Conservation (phyloP, 2,113 vertebrate genomes). For the Dicaeum eximium region DNA sequence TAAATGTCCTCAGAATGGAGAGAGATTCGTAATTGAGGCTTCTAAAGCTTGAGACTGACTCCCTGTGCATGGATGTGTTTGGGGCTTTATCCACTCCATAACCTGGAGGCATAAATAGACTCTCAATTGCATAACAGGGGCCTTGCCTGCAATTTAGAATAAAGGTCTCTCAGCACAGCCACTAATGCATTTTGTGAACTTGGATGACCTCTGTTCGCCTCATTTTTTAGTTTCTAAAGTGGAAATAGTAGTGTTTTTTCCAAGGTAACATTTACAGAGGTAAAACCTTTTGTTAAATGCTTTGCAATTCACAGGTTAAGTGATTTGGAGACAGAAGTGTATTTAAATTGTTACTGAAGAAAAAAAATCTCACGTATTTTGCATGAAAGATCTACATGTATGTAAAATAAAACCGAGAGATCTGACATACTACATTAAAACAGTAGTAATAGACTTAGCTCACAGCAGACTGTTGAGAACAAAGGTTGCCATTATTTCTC, state of each 20-base stretch:
- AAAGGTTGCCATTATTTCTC: background rate
- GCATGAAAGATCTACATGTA: background rate
- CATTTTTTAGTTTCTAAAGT: background rate
- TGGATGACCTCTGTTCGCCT: background rate
- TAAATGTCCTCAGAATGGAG: background rate
- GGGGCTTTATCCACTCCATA: background rate
- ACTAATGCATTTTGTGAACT: background rate
- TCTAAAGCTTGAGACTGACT: background rate
- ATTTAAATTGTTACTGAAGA: background rate
- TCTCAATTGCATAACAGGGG: background rate
- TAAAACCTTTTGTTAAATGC: background rate
- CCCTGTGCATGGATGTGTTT: background rate
- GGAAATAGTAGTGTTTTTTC: background rate
- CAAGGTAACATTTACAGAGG: background rate
- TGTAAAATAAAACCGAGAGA: background rate
- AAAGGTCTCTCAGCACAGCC: background rate
- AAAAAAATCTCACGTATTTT: background rate
- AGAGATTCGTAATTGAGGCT: fast-evolving
- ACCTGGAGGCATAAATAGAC: background rate
- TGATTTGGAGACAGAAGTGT: background rate
- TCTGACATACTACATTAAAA: background rate
- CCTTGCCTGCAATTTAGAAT: background rate
- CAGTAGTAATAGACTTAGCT: background rate
- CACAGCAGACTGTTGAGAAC: background rate
- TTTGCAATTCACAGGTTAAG: background rate